These are phyloP conservation scores for Drosophila formosana DNA, from an alignment of 2,888 invertebrate genomes.

Conservation along the genomic window DNA sequence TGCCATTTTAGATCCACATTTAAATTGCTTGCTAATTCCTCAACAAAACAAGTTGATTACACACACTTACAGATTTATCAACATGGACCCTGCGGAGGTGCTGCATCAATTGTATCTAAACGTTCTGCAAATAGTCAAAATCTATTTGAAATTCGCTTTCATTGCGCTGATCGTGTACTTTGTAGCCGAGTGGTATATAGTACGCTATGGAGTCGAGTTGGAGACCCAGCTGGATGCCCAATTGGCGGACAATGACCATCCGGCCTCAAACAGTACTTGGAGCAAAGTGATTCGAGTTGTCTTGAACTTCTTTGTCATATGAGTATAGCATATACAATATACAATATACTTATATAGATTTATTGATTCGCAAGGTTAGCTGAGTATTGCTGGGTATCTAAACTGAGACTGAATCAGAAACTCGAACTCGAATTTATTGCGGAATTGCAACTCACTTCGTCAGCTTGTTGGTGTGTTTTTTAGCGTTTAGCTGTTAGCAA, in stretches of 20 bases:
- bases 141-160: conserved; percentile 82
- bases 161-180: conserved; percentile 80
- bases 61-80: conserved; percentile 1
- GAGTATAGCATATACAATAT: neutral
- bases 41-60: neutral
- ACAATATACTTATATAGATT: neutral
- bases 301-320: conserved; percentile 71
- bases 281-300: conserved; percentile 67
- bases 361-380: conserved; percentile 33
- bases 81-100: conserved; percentile 64
- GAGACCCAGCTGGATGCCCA: conserved; percentile 69
- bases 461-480: conserved; percentile 5
- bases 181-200: conserved; percentile 82
- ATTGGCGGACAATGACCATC: conserved; percentile 41
- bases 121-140: conserved; percentile 76
- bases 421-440: conserved; percentile 38
- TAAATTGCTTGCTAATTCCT: neutral
- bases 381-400: conserved; percentile 3
- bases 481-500: conserved; percentile 22
- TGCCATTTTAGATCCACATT: conserved; percentile 3
- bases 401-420: conserved; percentile 12
- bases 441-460: conserved; percentile 68
- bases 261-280: conserved; percentile 68
- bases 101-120: conserved; percentile 59
- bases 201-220: conserved; percentile 72